These are phyloP conservation scores for Drosophila takahashii DNA, from an alignment of 1,140 invertebrate species.

Conservation along the genomic window DNA sequence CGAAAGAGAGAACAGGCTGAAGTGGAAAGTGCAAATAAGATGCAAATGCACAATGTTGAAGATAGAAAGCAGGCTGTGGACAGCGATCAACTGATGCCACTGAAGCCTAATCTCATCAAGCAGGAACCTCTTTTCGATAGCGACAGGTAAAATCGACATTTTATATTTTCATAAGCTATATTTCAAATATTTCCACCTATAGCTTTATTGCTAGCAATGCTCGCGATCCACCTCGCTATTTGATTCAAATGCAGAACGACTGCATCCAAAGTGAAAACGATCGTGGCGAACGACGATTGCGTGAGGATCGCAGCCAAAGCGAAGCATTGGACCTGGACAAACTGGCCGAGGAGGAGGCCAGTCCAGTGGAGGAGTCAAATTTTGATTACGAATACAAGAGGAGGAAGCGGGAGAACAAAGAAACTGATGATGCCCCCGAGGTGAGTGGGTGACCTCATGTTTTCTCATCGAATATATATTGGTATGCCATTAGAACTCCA, in stretches of 20 bases:
- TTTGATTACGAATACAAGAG: conserved; percentile 20
- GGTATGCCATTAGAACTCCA: conserved; percentile 36
- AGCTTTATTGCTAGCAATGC: conserved; percentile 63
- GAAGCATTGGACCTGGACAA: conserved; percentile 46
- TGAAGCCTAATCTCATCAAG: background rate
- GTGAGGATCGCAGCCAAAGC: conserved; percentile 33
- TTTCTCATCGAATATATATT: background rate
- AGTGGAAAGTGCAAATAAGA: background rate
- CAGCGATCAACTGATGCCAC: conserved; percentile 13
- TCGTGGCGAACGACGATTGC: conserved; percentile 20
- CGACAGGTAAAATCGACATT: conserved; percentile 52
- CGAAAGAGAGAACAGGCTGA: conserved; percentile 12
- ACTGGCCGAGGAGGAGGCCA: conserved; percentile 10
- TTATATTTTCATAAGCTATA: background rate
- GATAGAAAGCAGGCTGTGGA: background rate
- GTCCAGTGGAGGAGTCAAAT: background rate
- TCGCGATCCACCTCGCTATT: conserved; percentile 52
- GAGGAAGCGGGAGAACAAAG: conserved; percentile 49
- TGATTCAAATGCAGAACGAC: conserved; percentile 42
- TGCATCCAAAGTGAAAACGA: conserved; percentile 41
- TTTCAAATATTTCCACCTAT: background rate
- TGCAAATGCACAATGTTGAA: background rate
- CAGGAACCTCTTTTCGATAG: conserved; percentile 26
- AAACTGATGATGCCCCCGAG: conserved; percentile 54
- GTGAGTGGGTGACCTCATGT: conserved; percentile 26